Evolutionary conservation across 2,888 invertebrate genomes (phyloP), one percentile per base, ranked within the genome.

Genomic region (Acleris cristana): DNA sequence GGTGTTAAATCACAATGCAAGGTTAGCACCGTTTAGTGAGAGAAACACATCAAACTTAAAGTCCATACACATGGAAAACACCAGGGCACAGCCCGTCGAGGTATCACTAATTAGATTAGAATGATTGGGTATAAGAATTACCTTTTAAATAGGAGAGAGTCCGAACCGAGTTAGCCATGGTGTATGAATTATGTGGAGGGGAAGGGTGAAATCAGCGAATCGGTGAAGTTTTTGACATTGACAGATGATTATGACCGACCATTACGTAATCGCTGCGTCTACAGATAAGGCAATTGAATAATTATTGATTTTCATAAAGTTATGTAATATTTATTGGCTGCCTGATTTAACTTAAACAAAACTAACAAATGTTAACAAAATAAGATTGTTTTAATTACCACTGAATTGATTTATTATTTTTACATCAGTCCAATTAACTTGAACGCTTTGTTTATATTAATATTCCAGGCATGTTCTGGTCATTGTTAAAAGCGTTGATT

Each of bases 151-250:
- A 92, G 74, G 92, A 89, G 78, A 95, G 89, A 88, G 94, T 90
- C 83, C 94, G 89, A 74, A 92, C 90, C 74, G 94, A 90, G 77
- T 94, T 93, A 82, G 94, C 94, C 94, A 95, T 95, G 82, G 78
- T 87, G 75, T 69, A 76, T 74, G 59, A 75, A 69, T 72, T 72
- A 77, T 76, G 71, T 74, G 68, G 67, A 74, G 76, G 76, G 74
- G 78, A 82, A 79, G 73, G 76, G 70, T 75, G 76, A 74, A 79
- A 73, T 74, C 73, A 76, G 77, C 80, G 81, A 78, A 62, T 69
- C 64, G 70, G 73, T 69, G 71, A 71, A 75, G 74, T 75, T 74
- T 74, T 72, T 88, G 90, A 90, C 89, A 91, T 83, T 90, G 88
- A 89, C 87, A 87, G 79, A 65, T 54, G 53, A 21, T 56, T 51